These are phyloP conservation scores for Eudemis profundana DNA, from an alignment of 2,888 invertebrate species.

Conservation along the genomic window DNA sequence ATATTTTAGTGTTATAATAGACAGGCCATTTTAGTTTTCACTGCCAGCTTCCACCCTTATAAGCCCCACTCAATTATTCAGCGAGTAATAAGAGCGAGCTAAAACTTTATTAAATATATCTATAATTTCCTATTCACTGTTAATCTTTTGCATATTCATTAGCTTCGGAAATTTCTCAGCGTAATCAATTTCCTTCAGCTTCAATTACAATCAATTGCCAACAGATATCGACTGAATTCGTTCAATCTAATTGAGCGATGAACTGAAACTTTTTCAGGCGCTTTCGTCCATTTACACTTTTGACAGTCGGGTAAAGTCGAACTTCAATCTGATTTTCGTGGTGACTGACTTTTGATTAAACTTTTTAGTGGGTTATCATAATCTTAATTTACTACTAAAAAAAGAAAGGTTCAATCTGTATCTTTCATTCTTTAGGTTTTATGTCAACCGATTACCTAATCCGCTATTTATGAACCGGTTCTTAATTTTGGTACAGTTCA, in stretches of 20 bases:
- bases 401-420: too few relatives aligned
- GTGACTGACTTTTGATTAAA: neutral
- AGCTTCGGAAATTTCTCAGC: constrained; percentile 7
- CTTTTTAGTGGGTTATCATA: too few relatives aligned
- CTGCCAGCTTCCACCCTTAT: neutral
- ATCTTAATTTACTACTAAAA: too few relatives aligned
- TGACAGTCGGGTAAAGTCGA: neutral
- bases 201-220: constrained; percentile 21
- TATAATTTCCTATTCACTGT: neutral
- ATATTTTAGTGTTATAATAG: neutral
- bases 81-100: neutral
- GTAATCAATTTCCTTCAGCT: constrained; percentile 15
- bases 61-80: neutral
- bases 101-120: constrained; percentile 3
- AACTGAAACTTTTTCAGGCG: constrained; percentile 5
- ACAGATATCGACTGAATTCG: constrained; percentile 28
- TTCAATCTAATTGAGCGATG: constrained; percentile 16
- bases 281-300: constrained; percentile 6
- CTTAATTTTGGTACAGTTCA: too few relatives aligned
- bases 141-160: constrained; percentile 33
- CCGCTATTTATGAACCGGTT: too few relatives aligned
- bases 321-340: neutral
- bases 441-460: too few relatives aligned
- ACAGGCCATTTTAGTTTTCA: neutral
- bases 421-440: too few relatives aligned